Conservation (phyloP, 2,797 vertebrate genomes). For the Huso huso region DNA sequence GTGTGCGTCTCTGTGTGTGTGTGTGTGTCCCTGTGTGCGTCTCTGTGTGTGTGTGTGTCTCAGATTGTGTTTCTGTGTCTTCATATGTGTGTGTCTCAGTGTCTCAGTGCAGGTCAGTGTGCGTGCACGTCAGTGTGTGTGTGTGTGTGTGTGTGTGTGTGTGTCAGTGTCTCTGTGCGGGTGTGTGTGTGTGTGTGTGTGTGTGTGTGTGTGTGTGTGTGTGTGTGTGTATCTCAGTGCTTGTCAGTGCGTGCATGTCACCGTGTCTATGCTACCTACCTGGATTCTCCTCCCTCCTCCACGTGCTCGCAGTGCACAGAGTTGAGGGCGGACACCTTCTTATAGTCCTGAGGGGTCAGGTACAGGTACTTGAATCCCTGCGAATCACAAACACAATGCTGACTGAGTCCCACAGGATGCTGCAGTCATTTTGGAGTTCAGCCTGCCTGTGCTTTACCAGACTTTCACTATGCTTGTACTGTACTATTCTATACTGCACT, state of each 20-base stretch:
- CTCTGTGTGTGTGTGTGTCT: background rate
- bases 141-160: background rate
- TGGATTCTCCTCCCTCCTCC: conserved; percentile 92
- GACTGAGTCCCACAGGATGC: too few relatives aligned
- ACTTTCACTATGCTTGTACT: too few relatives aligned
- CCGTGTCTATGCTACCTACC: conserved; percentile 48
- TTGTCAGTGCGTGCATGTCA: background rate
- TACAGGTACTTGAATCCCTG: conserved; percentile 90
- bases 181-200: conserved; percentile 32
- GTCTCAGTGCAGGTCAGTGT: conserved; percentile 31
- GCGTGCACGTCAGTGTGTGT: background rate
- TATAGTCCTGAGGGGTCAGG: conserved; percentile 90
- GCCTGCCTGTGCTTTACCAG: too few relatives aligned
- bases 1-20: background rate
- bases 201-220: background rate
- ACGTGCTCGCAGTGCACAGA: conserved; percentile 94
- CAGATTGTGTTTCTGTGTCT: background rate
- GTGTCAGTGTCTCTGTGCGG: too few relatives aligned
- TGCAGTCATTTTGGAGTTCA: too few relatives aligned
- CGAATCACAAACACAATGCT: conserved; percentile 12
- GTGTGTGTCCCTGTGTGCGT: background rate
- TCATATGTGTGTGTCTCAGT: conserved; percentile 26
- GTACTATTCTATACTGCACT: too few relatives aligned
- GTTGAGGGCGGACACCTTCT: conserved; percentile 93
- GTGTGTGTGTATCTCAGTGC: conserved; percentile 37